Base-by-base conservation (phyloP, 1,140 invertebrate genomes). In the Pogonomyrmex barbatus region DNA sequence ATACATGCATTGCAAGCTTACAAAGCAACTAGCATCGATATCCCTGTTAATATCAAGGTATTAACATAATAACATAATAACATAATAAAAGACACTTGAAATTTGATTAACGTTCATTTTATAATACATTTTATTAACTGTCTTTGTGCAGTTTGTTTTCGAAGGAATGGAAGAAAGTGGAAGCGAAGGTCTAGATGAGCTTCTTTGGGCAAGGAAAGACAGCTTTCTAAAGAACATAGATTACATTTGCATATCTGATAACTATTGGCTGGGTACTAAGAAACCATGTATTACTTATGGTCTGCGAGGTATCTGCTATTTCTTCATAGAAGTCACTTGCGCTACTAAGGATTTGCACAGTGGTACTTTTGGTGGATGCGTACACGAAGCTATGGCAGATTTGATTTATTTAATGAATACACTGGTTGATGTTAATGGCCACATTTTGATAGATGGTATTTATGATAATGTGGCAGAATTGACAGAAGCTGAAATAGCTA, bases 151-250 rank as follows among this genome's bases (percentile, higher is more conserved):
- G 96, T 99, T 99, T 95, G 96, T 98, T 30, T 98, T 99, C 93
- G 99, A 99, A 96, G 99, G 98, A 63, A 99, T 99, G 99, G 99
- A 99, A 95, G 99, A 99, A 95, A 98, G 97, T 91, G 99, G 99
- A 8, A 99, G 98, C 86, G 98, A 98, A 94, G 99, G 99, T 45
- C 95, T 99, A 12, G 98, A 99, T 94, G 97, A 98, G 3, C 94
- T 99, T 17, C 95, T 99, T 1, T 95, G 96, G 87, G 93, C 96
- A 4, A 95, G 96, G 87, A 98, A 98, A 94, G 96, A 97, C 79
- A 95, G 94, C 24, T 99, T 99, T 93, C 96, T 99, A 17, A 96
- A 97, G 78, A 96, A 96, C 93, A 97, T 99, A 0, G 99, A 99
- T 94, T 99, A 97, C 95, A 98, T 99, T 47, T 99, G 99, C 93